A percentile compares a stretch with the other conserved stretches of the same genome.
Conservation (phyloP, 2,888 invertebrate species). For the Asteroscopus sphinx region DNA sequence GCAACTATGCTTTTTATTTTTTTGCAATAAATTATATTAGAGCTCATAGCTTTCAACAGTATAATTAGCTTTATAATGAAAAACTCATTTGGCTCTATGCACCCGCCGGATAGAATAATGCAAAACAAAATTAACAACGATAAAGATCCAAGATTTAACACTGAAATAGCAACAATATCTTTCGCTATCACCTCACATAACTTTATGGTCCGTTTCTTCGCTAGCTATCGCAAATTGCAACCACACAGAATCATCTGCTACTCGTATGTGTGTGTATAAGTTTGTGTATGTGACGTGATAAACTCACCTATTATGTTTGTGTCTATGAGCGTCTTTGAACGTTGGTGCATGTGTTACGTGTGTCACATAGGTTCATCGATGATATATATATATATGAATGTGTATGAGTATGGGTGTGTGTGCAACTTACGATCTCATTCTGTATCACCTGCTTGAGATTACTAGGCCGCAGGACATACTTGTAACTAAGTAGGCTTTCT, state of each 20-base stretch:
- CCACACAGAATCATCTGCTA: conserved; percentile 33
- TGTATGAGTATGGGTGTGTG: conserved; percentile 22
- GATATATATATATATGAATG: no score
- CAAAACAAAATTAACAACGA: conserved; percentile 44
- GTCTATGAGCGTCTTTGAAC: not conserved
- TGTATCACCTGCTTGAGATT: conserved; percentile 53
- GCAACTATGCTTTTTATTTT: no score
- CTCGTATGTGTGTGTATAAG: not conserved
- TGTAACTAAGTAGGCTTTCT: conserved; percentile 30
- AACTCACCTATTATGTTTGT: not conserved
- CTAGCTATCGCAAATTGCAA: conserved; percentile 51
- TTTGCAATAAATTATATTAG: no score
- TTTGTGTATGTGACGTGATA: conserved; percentile 2
- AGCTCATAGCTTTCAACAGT: not conserved
- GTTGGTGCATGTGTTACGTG: conserved; percentile 5
- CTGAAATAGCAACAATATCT: conserved; percentile 47
- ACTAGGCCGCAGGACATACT: conserved; percentile 49
- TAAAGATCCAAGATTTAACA: conserved; percentile 53
- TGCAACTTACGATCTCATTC: conserved; percentile 46
- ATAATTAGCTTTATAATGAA: conserved; percentile 18
- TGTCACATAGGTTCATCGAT: not conserved
- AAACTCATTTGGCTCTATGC: conserved; percentile 19
- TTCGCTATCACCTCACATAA: conserved; percentile 52
- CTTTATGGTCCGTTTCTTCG: conserved; percentile 47
- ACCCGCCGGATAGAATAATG: conserved; percentile 49